A percentile compares a stretch with the other conserved stretches of the same genome.
These are phyloP conservation scores for Nasonia giraulti DNA, from an alignment of 1,140 invertebrate genomes.

Conservation along the genomic window DNA sequence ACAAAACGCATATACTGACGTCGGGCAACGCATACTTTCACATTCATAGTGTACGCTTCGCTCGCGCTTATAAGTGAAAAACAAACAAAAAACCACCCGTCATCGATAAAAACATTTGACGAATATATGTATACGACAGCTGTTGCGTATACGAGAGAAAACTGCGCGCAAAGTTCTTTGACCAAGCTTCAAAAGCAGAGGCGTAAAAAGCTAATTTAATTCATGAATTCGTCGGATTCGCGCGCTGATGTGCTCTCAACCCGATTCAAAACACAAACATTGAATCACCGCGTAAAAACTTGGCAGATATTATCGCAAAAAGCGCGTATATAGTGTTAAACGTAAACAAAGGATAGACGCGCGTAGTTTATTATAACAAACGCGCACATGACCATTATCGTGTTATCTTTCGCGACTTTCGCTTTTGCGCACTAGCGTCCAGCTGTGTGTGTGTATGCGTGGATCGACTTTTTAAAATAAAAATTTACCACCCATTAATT, in stretches of 20 bases:
- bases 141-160: background rate
- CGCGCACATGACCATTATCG: conserved; percentile 17
- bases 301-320: conserved; percentile 20
- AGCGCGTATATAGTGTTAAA: background rate
- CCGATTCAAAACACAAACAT: conserved; percentile 10
- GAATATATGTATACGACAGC: no score
- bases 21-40: background rate
- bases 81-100: no score
- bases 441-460: conserved; percentile 11
- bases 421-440: background rate
- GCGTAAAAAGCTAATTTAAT: conserved; percentile 19
- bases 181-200: background rate
- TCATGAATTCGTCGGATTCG: background rate
- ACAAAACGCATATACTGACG: background rate
- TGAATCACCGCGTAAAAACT: conserved; percentile 19
- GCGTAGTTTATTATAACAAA: background rate
- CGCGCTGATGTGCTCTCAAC: background rate
- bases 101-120: no score
- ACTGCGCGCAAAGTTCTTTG: conserved; percentile 14
- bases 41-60: background rate
- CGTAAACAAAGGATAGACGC: background rate
- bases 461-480: background rate
- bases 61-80: no score
- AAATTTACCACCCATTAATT: no score
- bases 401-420: no score